Evolutionary conservation across 2,797 vertebrate species (phyloP), one percentile per base, ranked within the genome.

Genomic region (Catostomus latipinnis): DNA sequence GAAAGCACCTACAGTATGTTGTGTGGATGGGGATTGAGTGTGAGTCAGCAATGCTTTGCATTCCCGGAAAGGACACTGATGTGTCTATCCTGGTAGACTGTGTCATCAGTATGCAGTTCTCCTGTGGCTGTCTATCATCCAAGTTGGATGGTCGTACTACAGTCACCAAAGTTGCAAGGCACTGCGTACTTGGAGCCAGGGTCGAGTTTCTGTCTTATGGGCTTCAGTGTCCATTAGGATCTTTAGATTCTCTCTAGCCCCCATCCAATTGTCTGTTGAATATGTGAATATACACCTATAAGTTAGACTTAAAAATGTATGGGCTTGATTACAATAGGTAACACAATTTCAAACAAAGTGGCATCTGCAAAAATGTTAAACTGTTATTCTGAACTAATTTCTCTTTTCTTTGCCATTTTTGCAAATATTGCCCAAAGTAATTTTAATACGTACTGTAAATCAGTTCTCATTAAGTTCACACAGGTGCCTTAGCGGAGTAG

Each of bases 101-200:
- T 85, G 81, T 84, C 80, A 73, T 84, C 73, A 82, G 73, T 80
- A 72, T 52, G 69, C 60, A 16, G 76, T 54, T 77, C 76, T 72
- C 63, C 85, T 77, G 81, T 80, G 84, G 77, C 78, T 82, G 85
- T 88, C 87, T 68, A 65, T 87, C 84, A 86, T 68, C 67, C 71
- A 57, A 52, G 71, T 58, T 61, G 62, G 66, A 82, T 61, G 9
- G 65, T 53, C 45, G 50, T 49, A 54, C 62, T 48, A 34, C 71
- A 78, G 56, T 81, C 74, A 80, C 61, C 73, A 52, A 66, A 77
- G 69, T 81, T 77, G 62, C 52, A 34, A 66, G 75, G 81, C 45
- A 2, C 74, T 81, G 49, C 53, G 14, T 45, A 18, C 34, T 56
- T 66, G 71, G 14, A 69, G 46, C 71, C 62, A 56, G 63, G 73